Base-by-base conservation (phyloP, 2,888 invertebrate species). In the Neria commutata region DNA sequence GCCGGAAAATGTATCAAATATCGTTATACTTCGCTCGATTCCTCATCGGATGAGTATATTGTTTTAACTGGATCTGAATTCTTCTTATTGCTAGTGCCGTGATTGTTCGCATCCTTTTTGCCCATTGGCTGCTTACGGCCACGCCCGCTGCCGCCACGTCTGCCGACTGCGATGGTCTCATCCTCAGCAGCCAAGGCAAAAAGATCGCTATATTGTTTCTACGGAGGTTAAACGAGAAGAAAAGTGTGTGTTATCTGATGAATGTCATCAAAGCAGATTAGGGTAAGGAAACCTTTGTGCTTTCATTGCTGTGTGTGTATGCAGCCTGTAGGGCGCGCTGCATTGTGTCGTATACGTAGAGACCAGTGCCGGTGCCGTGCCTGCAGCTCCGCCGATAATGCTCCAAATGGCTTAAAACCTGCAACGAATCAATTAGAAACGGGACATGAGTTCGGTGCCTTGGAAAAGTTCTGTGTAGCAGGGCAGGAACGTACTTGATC, bases 371-470 rank as follows among this genome's bases (percentile, higher is more conserved):
- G 64, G 89, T 86, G 11, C 82, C 82, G 67, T 82, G 81, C 11
- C 83, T 78, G 59, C 91, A 91, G 75, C 89, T 88, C 68, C 89
- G 84, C 76, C 95, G 85, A 84, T 96, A 87, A 82, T 92, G 91
- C 80, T 98, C 97, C 75, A 98, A 86, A 83, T 98, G 98, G 59
- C 91, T 90, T 71, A 98, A 85, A 65, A 97, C 92, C 85, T 91
- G 81, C 11, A 17, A 25, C 26, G 53, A 54, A 48, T 10, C 16
- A 45, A 17, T 45, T 24, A 16, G 37, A 46, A 54, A 10, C n/a
- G 24, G 24, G 21, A 3, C 10, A 45, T 1, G 33, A 17, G 4
- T 37, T 50, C 11, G n/a, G n/a, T n/a, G n/a, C n/a, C n/a, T n/a
- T n/a, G n/a, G n/a, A n/a, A n/a, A n/a, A n/a, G n/a, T n/a, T n/a